phyloP scores from a whole-genome alignment of 2,113 vertebrate species.

The Miniopterus natalensis region DNA sequence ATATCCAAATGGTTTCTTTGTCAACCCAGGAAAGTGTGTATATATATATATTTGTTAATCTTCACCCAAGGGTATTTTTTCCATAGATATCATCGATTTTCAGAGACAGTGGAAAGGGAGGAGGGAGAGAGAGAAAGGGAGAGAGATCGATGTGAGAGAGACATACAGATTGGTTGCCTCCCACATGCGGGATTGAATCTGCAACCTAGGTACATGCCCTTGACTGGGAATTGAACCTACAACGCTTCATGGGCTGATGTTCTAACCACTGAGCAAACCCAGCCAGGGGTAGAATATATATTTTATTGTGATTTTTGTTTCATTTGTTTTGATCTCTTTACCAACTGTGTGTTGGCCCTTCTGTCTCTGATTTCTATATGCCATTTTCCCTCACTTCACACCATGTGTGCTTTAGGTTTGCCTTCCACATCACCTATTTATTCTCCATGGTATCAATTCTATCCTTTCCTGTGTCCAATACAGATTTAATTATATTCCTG shows the following conservation, averaged over 20 bases:
- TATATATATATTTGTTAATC: too few species aligned
- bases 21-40: not conserved
- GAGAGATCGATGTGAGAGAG: too few species aligned
- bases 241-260: too few species aligned
- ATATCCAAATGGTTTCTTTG: not conserved
- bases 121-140: too few species aligned
- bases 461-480: not conserved
- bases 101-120: too few species aligned
- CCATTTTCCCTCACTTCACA: not conserved
- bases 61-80: too few species aligned
- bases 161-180: too few species aligned
- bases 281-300: not conserved
- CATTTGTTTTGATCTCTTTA: not conserved
- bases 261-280: too few species aligned
- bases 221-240: too few species aligned
- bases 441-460: not conserved
- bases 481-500: not conserved
- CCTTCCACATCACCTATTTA: not conserved
- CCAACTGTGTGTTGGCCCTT: not conserved
- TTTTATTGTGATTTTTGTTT: slow-evolving; percentile 2
- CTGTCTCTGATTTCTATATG: not conserved
- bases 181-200: too few species aligned
- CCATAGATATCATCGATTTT: too few species aligned
- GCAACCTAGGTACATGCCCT: too few species aligned
- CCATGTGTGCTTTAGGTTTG: not conserved